A percentile compares a stretch with the other conserved stretches of the same genome.
phyloP scores from a whole-genome alignment of 2,888 invertebrate genomes.

The Eupeodes luniger region DNA sequence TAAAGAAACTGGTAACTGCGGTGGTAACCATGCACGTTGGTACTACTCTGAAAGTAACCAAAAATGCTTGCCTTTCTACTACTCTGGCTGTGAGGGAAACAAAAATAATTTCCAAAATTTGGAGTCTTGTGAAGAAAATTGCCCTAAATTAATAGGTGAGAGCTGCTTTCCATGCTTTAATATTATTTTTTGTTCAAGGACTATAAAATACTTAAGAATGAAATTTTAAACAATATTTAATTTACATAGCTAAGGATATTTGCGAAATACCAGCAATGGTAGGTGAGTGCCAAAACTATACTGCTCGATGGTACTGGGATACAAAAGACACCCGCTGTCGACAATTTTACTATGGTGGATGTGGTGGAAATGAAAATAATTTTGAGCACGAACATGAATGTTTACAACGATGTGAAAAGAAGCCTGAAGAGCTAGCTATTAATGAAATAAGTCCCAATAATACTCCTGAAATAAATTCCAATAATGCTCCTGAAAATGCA shows the following conservation, averaged over 20 bases:
- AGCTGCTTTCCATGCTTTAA: conserved; percentile 77
- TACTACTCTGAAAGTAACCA: conserved; percentile 92
- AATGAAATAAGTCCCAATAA: conserved; percentile 60
- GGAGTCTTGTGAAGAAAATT: conserved; percentile 90
- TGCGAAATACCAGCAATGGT: conserved; percentile 91
- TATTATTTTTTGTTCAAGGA: conserved; percentile 41
- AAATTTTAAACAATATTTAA: conserved; percentile 13
- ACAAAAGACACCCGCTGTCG: conserved; percentile 89
- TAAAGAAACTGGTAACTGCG: conserved; percentile 91
- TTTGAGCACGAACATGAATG: conserved; percentile 90
- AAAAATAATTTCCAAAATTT: conserved; percentile 92
- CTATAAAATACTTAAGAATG: not conserved
- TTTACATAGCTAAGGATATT: conserved; percentile 86
- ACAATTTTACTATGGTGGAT: conserved; percentile 95
- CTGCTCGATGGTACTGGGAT: conserved; percentile 93
- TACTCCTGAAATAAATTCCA: conserved; percentile 79
- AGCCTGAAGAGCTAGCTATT: conserved; percentile 81
- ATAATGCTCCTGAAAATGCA: conserved; percentile 84
- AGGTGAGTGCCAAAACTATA: conserved; percentile 92
- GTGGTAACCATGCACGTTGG: conserved; percentile 90
- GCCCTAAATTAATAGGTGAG: conserved; percentile 93
- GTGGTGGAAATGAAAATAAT: conserved; percentile 95
- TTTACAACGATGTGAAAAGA: conserved; percentile 86
- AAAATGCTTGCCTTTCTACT: conserved; percentile 96
- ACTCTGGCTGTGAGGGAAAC: conserved; percentile 96